Evolutionary conservation across 1,140 invertebrate species (phyloP).

Genomic region (Gonioctena quinquepunctata): DNA sequence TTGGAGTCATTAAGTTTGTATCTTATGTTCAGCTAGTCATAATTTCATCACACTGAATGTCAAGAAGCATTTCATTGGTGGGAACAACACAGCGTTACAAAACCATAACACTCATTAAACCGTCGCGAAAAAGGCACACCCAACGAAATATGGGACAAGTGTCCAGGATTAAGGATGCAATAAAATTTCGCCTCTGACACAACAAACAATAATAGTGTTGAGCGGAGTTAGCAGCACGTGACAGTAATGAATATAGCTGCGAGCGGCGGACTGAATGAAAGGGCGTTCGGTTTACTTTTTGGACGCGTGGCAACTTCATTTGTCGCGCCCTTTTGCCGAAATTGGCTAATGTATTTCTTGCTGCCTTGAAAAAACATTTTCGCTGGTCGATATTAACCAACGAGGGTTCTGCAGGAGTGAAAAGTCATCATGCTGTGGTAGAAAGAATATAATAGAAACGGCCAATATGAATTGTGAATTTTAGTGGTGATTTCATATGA

Average conservation of each 20-base stretch:
- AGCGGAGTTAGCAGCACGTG: slow-evolving; percentile 34
- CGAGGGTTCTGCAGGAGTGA: background rate
- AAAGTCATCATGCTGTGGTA: background rate
- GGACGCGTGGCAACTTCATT: slow-evolving; percentile 43
- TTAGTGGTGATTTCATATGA: too few relatives aligned
- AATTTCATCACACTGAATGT: too few relatives aligned
- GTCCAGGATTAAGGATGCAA: slow-evolving; percentile 40
- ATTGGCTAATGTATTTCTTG: slow-evolving; percentile 35
- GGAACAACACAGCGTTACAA: background rate
- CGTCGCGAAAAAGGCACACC: background rate
- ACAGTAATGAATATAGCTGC: slow-evolving; percentile 45
- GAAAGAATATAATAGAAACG: too few relatives aligned
- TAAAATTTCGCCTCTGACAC: slow-evolving; percentile 33
- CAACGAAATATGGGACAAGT: slow-evolving; percentile 28
- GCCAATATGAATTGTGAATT: too few relatives aligned
- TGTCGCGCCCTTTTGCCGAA: slow-evolving; percentile 36
- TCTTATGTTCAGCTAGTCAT: too few relatives aligned
- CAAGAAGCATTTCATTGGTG: too few relatives aligned
- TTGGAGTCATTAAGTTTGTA: too few relatives aligned
- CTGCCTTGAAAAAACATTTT: background rate
- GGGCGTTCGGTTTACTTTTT: slow-evolving; percentile 32
- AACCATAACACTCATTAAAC: background rate
- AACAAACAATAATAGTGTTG: slow-evolving; percentile 44
- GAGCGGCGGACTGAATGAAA: slow-evolving; percentile 22
- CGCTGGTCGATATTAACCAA: background rate